A percentile compares a stretch with the other conserved stretches of the same genome.
Conservation (phyloP, 2,113 vertebrate species). For the Hippotragus niger region DNA sequence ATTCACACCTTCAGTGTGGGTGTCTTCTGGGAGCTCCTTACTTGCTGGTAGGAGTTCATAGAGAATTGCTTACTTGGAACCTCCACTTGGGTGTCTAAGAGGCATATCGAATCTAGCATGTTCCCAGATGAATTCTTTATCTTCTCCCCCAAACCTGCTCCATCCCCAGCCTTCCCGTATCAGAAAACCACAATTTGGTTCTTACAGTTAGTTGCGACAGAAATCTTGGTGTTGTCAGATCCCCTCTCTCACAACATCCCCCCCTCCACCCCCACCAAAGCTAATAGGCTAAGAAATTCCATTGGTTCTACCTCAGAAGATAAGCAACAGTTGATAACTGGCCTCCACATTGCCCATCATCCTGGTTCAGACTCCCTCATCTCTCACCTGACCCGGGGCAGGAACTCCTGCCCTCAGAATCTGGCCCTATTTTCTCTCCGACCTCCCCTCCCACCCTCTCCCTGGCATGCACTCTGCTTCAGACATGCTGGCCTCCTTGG, state of each 20-base stretch:
- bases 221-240: background rate
- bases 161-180: background rate
- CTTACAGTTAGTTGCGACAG: background rate
- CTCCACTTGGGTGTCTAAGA: background rate
- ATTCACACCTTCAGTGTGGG: background rate
- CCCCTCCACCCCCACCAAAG: background rate
- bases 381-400: background rate
- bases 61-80: background rate
- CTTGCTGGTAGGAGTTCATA: background rate
- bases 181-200: background rate
- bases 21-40: background rate
- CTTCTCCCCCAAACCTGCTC: background rate
- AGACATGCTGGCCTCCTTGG: background rate
- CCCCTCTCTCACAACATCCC: background rate
- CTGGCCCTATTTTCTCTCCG: background rate
- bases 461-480: background rate
- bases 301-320: background rate
- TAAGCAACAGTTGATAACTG: background rate
- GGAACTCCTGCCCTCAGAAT: background rate
- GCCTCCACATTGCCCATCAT: background rate
- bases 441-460: background rate
- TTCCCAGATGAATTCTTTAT: background rate
- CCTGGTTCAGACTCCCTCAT: background rate
- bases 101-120: background rate
- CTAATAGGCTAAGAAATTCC: background rate